These are phyloP conservation scores for Charaxes varanes DNA, from an alignment of 1,140 invertebrate species.

Conservation along the genomic window DNA sequence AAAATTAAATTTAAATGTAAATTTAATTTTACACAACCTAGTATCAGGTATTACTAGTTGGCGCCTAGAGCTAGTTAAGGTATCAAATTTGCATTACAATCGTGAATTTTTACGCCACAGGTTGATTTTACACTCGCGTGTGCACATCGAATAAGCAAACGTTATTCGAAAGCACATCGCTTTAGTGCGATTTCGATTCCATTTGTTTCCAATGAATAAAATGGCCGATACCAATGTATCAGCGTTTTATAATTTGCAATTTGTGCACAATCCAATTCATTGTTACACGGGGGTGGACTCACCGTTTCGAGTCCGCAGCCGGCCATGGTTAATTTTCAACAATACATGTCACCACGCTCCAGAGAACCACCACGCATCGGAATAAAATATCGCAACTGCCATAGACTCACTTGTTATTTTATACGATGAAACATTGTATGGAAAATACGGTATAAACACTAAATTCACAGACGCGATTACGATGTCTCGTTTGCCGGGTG, in stretches of 20 bases:
- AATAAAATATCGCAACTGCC: conserved; percentile 46
- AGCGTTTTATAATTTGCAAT: conserved; percentile 23
- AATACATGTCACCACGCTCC: conserved; percentile 11
- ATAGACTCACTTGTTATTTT: conserved; percentile 21
- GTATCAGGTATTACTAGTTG: no score
- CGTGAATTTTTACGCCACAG: not conserved
- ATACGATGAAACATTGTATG: conserved; percentile 10
- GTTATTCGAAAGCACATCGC: conserved; percentile 1
- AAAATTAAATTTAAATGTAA: no score
- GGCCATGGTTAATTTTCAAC: conserved; percentile 18
- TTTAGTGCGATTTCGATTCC: conserved; percentile 4
- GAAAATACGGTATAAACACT: conserved; percentile 29
- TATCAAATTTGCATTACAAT: no score
- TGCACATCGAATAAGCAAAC: conserved; percentile 1
- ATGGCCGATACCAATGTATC: conserved; percentile 17
- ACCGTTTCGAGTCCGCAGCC: conserved; percentile 27
- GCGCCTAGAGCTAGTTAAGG: no score
- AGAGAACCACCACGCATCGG: conserved; percentile 6
- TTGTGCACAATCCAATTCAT: conserved; percentile 24
- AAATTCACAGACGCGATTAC: conserved; percentile 27
- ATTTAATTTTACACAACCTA: no score
- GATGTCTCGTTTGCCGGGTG: conserved; percentile 12
- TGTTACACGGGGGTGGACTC: conserved; percentile 25
- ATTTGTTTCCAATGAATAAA: conserved; percentile 13
- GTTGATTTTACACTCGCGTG: not conserved